Evolutionary conservation across 2,888 invertebrate genomes (phyloP), one percentile per base, ranked within the genome.

Genomic region (Pediacus dermestoides): DNA sequence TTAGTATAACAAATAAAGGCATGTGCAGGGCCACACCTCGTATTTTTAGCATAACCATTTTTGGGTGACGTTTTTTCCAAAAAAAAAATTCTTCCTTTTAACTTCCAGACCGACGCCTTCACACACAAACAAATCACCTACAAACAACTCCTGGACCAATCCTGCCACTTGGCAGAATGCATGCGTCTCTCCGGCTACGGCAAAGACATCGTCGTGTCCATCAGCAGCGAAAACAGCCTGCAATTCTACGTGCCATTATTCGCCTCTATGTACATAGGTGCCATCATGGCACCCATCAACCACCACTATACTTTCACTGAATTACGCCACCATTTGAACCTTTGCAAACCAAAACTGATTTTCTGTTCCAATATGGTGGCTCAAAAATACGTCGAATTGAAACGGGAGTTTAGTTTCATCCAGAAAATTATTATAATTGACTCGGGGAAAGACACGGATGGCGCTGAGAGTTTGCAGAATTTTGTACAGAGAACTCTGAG

Each of bases 261-360:
- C n/a, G 55, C 62, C 4, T 46, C 56, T 3, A 34, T 58, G 3
- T 60, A 48, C 30, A 36, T 56, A 4, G 63, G 62, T 2, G 52
- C 55, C 2, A 42, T 44, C 2, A 30, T 54, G 10, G 53, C 57
- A 7, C 53, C 59, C 3, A 16, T 64, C 3, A 63, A 62, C 37
- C 50, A 53, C 22, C 44, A 38, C 7, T 64, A 63, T 40, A 51
- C 51, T 4, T 12, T 32, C 26, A 39, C 39, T 3, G 61, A 61
- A 46, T 27, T 58, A 15, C 39, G 44, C 25, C 84, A 84, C 57
- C 68, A 78, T 12, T 56, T 81, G 2, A 74, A 73, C 38, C 76
- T 85, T 39, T 78, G 80, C 1, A 78, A 77, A 55, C 84, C 85
- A 28, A 79, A 77, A 58, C 67, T 77, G 31, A 73, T 85, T 47